phyloP scores from a whole-genome alignment of 2,113 vertebrate species.

The Trochalopteron elliotii region DNA sequence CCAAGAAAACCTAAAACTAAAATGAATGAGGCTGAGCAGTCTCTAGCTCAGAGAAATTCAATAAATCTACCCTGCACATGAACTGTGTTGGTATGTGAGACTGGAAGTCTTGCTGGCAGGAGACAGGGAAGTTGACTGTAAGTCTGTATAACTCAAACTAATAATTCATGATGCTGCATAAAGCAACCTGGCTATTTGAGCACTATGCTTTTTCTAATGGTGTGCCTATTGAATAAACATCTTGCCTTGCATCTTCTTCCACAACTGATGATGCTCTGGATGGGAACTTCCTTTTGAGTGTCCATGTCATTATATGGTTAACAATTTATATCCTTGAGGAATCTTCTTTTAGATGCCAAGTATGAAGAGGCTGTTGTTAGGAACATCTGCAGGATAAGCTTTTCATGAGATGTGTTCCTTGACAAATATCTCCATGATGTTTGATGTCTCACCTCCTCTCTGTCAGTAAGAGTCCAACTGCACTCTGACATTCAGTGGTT shows the following conservation, averaged over 20 bases:
- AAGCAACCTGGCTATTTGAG: not conserved
- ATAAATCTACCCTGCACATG: constrained; percentile 10
- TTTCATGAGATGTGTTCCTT: not conserved
- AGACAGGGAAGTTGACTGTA: not conserved
- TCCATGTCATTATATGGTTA: not conserved
- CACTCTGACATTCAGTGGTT: not conserved
- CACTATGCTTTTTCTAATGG: not conserved
- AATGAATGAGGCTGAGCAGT: not conserved
- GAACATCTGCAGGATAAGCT: not conserved
- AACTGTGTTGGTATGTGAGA: not conserved
- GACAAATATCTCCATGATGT: not conserved
- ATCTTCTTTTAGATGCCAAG: not conserved
- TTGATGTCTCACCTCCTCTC: not conserved
- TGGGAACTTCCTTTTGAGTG: not conserved
- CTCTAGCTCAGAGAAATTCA: not conserved
- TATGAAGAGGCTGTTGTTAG: not conserved
- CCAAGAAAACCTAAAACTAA: not conserved
- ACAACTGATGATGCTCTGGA: not conserved
- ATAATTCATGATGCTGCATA: not conserved
- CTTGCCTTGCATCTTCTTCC: not conserved
- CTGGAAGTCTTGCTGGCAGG: not conserved
- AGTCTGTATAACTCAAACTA: not conserved
- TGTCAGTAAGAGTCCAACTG: not conserved
- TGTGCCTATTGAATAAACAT: not conserved
- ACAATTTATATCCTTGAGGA: not conserved